These are phyloP conservation scores for Epistrophe eligans DNA, from an alignment of 2,888 invertebrate genomes.

Conservation along the genomic window DNA sequence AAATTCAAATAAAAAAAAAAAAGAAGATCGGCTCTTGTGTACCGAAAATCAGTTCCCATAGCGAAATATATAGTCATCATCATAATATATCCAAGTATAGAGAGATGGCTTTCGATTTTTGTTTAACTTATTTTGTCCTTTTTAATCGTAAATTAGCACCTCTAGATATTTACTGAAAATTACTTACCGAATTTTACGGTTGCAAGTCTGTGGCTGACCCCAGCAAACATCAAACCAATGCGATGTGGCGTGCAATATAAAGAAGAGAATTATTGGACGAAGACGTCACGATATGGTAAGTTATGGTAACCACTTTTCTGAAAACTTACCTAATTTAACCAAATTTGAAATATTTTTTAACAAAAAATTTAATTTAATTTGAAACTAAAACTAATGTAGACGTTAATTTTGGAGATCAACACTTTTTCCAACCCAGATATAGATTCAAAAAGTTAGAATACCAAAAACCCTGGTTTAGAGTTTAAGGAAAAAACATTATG, in stretches of 20 bases:
- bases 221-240: conserved; percentile 55
- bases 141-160: conserved; percentile 76
- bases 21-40: conserved; percentile 21
- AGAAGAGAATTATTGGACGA: conserved; percentile 12
- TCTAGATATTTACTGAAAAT: conserved; percentile 74
- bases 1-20: conserved; percentile 39
- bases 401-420: too few relatives aligned
- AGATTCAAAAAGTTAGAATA: too few relatives aligned
- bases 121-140: conserved; percentile 75
- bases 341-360: too few relatives aligned
- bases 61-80: conserved; percentile 22
- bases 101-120: conserved; percentile 35
- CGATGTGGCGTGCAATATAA: conserved; percentile 14
- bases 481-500: too few relatives aligned
- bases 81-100: not conserved
- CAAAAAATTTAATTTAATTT: too few relatives aligned
- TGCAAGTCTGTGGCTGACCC: conserved; percentile 73
- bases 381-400: too few relatives aligned
- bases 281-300: not conserved
- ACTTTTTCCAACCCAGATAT: too few relatives aligned
- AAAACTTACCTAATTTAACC: not conserved
- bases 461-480: too few relatives aligned
- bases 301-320: not conserved
- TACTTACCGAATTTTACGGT: conserved; percentile 76
- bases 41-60: conserved; percentile 63